Base-by-base conservation (phyloP, 2,888 invertebrate species). In the Thymelicus acteon region DNA sequence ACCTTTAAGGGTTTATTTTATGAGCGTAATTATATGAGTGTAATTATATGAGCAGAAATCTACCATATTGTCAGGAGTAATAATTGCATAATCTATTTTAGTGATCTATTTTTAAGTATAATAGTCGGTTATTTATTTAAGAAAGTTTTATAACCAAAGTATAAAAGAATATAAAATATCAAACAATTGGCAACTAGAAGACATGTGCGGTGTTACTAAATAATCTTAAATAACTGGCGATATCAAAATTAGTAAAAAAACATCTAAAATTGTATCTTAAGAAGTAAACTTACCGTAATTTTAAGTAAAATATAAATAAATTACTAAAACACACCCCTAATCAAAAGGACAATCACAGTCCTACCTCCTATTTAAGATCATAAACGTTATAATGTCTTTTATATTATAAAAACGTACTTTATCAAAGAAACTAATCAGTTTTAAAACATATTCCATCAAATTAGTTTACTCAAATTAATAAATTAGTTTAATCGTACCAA, bases 231-330 rank as follows among this genome's bases (percentile, higher is more conserved):
- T 52, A 52, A 52, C 49, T 52, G 19, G 49, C 49, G 19, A 52
- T 52, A 52, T 52, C 10, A 52, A 52, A 52, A 52, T 7, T 52
- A 52, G 19, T 52, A 52, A 52, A 31, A 19, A 52, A 52, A 52
- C 10, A 7, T 52, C 49, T 52, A 52, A 52, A 52, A 52, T 19
- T 2, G 6, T 52, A 52, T 7, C 8, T 49, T 49, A 49, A 63
- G 37, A 49, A 37, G 49, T 6, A 49, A 63, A 63, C 47, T 13
- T 62, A 63, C 7, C 24, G 13, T 61, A 63, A 39, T 37, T 47
- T 48, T 6, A n/a, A n/a, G n/a, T 13, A 31, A 48, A 12, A 37
- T 62, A 49, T 49, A 63, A 13, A 63, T 44, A 60, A 60, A 19
- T 52, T 19, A 19, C 49, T 19, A 19, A 15, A 15, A 52, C 2